Base-by-base conservation (phyloP, 1,140 invertebrate genomes). In the Cardiocondyla obscurior region DNA sequence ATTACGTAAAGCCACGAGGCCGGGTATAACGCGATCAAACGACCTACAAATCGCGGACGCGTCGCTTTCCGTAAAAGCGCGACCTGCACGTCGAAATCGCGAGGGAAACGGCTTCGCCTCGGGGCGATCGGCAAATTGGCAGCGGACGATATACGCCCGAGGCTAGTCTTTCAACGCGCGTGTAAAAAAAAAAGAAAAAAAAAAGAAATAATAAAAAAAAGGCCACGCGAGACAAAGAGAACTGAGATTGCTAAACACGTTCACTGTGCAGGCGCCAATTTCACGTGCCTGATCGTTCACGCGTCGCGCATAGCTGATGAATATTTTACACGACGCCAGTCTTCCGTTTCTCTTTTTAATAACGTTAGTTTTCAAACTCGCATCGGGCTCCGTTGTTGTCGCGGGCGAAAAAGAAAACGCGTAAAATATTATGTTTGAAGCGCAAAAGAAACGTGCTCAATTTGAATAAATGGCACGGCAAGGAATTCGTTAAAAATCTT, bases 21-120 rank as follows among this genome's bases (percentile, higher is more conserved):
- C 30, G 46, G 60, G 65, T 87, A 86, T 89, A 90, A 87, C 83
- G 69, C 88, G 89, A 91, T 90, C 90, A 85, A 91, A 91, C 87
- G 91, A 91, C 90, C 91, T 92, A 92, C 90, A 92, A 92, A 92
- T 92, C 90, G 87, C 89, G 81, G 85, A 74, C 82, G 84, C 84
- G 90, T 90, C 81, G 83, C 85, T 88, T 88, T 87, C 85, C 86
- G 86, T 70, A 69, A 82, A 65, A 72, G 70, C 82, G 82, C 81
- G 73, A 87, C 25, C 84, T 84, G n/a, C n/a, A 70, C 10, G 44
- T 5, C n/a, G 16, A 22, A 30, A 28, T 28, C 44, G 69, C 33
- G 60, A 14, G 36, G 22, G 19, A 76, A 62, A 14, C 57, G 72
- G 58, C 33, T 49, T 74, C 22, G 30, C 14, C n/a, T n/a, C 69